Base-by-base conservation (phyloP, 2,888 invertebrate species). In the Drosophila rellima region DNA sequence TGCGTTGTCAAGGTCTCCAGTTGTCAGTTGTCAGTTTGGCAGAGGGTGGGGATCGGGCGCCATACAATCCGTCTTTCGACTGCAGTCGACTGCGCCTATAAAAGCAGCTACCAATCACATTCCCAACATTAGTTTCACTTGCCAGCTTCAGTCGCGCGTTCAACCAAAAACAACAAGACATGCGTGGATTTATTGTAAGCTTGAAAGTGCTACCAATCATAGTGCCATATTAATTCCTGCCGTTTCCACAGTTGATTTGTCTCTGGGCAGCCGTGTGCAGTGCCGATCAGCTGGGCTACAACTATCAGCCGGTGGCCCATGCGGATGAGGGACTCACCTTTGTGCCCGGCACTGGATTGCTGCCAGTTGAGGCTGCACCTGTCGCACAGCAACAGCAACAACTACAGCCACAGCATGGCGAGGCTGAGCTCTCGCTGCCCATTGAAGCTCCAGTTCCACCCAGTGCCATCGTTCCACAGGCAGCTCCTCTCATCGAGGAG, bases 101-200 rank as follows among this genome's bases (percentile, higher is more conserved):
- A 80, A 85, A 89, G 65, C 70, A 29, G 44, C 42, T 48, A 44
- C 10, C 23, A 15, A 35, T 31, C 17, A 13, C 20, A 52, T 23
- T 70, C 31, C 50, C 59, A 72, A 40, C 74, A 89, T 82, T 85
- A 85, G 85, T 85, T 71, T 69, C 80, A 65, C 29, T 52, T 61
- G 52, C 63, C 48, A 69, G 60, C 66, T 88, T 54, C 61, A 76
- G 51, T 59, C 50, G 78, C 47, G 56, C 52, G 52, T 45, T 48
- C 29, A 55, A 33, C 39, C 51, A 61, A 26, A 31, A 51, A 33
- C 23, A 60, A n/a, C 40, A 54, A 55, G 72, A 59, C 63, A 88
- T 88, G 88, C 90, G 90, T 74, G 72, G 67, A 56, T 74, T 89
- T 66, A 74, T 88, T 70, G 88, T 88, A 76, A 89, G 90, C 85